Conservation (phyloP, 2,113 vertebrate species). For the cat (Felis catus) region DNA sequence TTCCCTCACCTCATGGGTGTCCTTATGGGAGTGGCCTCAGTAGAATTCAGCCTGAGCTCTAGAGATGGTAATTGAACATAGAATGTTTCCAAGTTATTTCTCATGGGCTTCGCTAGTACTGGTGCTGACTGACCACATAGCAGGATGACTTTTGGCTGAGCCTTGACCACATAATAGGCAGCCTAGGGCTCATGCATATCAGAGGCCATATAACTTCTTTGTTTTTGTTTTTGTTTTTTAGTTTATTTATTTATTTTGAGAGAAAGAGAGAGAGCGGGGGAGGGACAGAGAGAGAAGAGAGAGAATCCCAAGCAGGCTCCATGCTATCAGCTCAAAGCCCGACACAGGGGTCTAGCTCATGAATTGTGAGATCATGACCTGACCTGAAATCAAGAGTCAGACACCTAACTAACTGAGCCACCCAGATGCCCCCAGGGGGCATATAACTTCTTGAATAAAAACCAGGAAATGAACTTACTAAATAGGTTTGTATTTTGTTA, state of each 20-base stretch:
- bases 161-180: background rate
- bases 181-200: background rate
- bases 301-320: no score
- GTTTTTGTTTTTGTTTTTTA: no score
- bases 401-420: no score
- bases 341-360: no score
- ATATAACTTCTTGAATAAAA: conserved; percentile 22
- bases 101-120: background rate
- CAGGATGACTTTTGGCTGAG: conserved; percentile 5
- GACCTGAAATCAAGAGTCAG: no score
- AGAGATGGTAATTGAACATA: background rate
- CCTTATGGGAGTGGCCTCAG: background rate
- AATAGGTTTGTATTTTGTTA: conserved; percentile 24
- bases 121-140: background rate
- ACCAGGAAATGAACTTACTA: background rate
- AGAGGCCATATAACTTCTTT: background rate
- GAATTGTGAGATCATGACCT: no score
- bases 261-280: no score
- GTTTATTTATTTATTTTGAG: no score
- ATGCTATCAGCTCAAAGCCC: no score
- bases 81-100: background rate
- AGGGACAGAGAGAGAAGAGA: no score
- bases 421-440: no score
- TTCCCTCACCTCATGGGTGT: background rate
- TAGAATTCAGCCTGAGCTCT: background rate